These are phyloP conservation scores for Papilio dardanus DNA, from an alignment of 1,140 invertebrate species.

Conservation along the genomic window DNA sequence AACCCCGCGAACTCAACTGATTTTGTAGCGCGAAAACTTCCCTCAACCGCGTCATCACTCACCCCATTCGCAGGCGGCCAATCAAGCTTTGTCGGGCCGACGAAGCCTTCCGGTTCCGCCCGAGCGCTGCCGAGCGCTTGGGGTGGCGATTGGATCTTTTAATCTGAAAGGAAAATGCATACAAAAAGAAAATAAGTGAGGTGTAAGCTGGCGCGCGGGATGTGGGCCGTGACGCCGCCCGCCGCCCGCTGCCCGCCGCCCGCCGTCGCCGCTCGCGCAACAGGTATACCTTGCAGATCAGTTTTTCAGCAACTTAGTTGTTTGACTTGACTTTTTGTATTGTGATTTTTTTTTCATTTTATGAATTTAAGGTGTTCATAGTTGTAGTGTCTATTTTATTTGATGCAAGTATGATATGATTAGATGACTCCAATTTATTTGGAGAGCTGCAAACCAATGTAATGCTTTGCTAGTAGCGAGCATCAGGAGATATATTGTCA, in stretches of 20 bases:
- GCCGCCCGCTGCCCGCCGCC: conserved; percentile 40
- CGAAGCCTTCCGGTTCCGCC: conserved; percentile 60
- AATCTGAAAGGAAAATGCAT: conserved; percentile 81
- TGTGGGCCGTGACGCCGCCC: conserved; percentile 55
- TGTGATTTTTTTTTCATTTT: background rate
- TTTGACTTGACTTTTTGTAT: background rate
- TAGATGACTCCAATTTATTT: too few relatives aligned
- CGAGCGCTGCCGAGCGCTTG: conserved; percentile 59
- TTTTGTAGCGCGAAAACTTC: conserved; percentile 79
- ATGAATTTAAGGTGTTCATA: background rate
- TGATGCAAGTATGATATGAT: too few relatives aligned
- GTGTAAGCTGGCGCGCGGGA: conserved; percentile 67
- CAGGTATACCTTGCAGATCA: conserved; percentile 66
- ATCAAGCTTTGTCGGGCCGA: conserved; percentile 51
- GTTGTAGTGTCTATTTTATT: background rate
- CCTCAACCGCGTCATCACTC: conserved; percentile 77
- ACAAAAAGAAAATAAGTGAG: conserved; percentile 77
- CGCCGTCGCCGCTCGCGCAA: conserved; percentile 57
- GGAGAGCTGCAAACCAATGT: too few relatives aligned
- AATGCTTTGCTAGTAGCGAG: too few relatives aligned
- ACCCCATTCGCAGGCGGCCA: conserved; percentile 70
- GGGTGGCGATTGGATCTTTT: conserved; percentile 80
- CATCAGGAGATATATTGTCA: too few relatives aligned
- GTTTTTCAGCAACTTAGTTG: conserved; percentile 13
- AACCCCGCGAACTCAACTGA: conserved; percentile 75